Base-by-base conservation (phyloP, 2,888 invertebrate species). In the Sylvicola fuscatus region DNA sequence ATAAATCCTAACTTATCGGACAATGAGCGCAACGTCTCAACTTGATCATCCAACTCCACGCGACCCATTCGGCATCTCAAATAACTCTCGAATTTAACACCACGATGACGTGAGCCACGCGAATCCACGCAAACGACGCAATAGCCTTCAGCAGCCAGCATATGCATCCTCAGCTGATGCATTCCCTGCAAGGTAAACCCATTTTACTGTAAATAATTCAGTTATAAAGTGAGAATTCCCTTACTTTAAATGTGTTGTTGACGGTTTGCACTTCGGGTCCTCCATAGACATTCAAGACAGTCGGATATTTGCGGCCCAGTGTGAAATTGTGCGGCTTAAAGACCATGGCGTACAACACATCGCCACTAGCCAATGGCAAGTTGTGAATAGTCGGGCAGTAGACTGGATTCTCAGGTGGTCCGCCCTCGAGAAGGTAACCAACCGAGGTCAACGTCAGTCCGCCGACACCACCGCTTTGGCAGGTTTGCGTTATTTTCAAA, bases 181-280 rank as follows among this genome's bases (percentile, higher is more conserved):
- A 82, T 81, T 36, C 86, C 86, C 83, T 86, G n/a, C n/a, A 21
- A 6, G 21, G 8, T 21, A 21, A 21, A 6, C 21, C 4, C 8
- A 21, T 29, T n/a, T 35, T 38, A 34, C 6, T n/a, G n/a, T n/a
- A n/a, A n/a, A n/a, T n/a, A 27, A 7, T 10, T 27, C 11, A 27
- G 11, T 27, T 27, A 2, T 27, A 30, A 29, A 7, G 34, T n/a
- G 32, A 27, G 36, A 21, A 7, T 10, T 16, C n/a, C 16, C 17
- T 15, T 21, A 86, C 86, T 70, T 87, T 86, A 51, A 87, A 93
- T 5, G 83, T 81, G 60, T 98, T 97, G 37, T 86, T 84, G 40
- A 98, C 97, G 28, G 93, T 71, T 62, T 99, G 97, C 33, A 97
- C 92, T 56, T 95, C 93, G 0, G 98, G 98, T 0, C 98, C 98